phyloP scores from a whole-genome alignment of 2,888 invertebrate genomes.

The Dryococelus australis region DNA sequence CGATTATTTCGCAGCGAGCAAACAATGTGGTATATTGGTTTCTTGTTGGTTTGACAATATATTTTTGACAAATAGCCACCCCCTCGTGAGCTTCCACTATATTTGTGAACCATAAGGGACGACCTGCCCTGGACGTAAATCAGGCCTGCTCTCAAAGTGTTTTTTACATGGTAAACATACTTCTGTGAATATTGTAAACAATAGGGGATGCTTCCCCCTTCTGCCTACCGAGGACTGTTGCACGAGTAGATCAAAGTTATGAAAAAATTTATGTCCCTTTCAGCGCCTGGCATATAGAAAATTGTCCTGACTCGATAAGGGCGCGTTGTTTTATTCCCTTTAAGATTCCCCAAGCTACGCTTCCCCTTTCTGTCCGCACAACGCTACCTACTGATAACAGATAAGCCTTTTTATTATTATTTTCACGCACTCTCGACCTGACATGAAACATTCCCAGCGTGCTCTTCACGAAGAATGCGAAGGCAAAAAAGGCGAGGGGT shows the following conservation, averaged over 20 bases:
- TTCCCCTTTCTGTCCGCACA: neutral
- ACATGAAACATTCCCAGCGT: neutral
- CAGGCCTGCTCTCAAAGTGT: too few species aligned
- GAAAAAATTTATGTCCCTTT: too few species aligned
- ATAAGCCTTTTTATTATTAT: neutral
- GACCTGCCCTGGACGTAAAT: too few species aligned
- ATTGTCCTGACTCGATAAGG: neutral
- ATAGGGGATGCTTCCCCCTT: too few species aligned
- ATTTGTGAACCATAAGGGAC: neutral
- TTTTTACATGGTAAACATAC: too few species aligned
- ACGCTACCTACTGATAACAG: neutral
- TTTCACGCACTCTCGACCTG: neutral
- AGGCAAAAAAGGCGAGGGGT: neutral
- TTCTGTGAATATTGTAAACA: too few species aligned
- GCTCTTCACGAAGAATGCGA: neutral
- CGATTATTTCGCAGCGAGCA: neutral
- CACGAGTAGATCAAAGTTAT: too few species aligned
- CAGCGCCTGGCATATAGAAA: too few species aligned
- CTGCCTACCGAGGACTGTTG: too few species aligned
- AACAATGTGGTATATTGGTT: neutral
- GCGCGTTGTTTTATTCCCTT: neutral
- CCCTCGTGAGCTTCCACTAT: neutral
- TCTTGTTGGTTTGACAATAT: neutral
- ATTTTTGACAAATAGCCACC: too few species aligned
- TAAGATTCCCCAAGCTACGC: neutral